Evolutionary conservation across 1,140 invertebrate species (phyloP).

Genomic region (Lepeophtheirus salmonis): DNA sequence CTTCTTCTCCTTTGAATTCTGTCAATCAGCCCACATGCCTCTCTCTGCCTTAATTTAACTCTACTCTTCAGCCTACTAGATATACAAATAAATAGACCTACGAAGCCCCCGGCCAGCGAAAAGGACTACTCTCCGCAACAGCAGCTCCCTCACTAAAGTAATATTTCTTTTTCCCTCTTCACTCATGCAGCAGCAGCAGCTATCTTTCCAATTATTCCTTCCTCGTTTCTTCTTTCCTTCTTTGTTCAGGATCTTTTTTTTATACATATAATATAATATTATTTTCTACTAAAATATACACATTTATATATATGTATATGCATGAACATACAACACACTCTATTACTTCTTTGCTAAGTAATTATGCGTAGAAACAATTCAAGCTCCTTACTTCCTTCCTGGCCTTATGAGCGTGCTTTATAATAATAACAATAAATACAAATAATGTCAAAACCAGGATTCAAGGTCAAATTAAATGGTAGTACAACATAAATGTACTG

Average conservation of each 20-base stretch:
- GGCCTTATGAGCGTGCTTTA: background rate
- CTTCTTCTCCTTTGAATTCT: background rate
- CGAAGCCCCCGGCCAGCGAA: background rate
- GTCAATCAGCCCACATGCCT: background rate
- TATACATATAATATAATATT: conserved; percentile 1
- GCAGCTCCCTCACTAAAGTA: background rate
- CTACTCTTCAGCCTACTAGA: too few relatives aligned
- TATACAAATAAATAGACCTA: too few relatives aligned
- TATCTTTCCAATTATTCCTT: too few relatives aligned
- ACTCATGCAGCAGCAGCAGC: too few relatives aligned
- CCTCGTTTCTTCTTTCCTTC: too few relatives aligned
- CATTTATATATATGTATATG: background rate
- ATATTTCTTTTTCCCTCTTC: background rate
- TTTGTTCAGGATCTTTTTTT: background rate
- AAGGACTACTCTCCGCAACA: background rate
- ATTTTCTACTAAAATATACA: too few relatives aligned
- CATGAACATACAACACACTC: background rate
- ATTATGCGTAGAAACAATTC: background rate
- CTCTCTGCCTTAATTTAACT: background rate
- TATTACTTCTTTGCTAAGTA: background rate
- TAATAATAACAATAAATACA: too few relatives aligned
- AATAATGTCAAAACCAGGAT: too few relatives aligned
- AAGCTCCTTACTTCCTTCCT: background rate
- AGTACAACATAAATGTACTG: too few relatives aligned
- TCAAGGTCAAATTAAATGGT: too few relatives aligned